Evolutionary conservation across 2,113 vertebrate genomes (phyloP), one percentile per base, ranked within the genome.

Genomic region (Nycticorax nycticorax): DNA sequence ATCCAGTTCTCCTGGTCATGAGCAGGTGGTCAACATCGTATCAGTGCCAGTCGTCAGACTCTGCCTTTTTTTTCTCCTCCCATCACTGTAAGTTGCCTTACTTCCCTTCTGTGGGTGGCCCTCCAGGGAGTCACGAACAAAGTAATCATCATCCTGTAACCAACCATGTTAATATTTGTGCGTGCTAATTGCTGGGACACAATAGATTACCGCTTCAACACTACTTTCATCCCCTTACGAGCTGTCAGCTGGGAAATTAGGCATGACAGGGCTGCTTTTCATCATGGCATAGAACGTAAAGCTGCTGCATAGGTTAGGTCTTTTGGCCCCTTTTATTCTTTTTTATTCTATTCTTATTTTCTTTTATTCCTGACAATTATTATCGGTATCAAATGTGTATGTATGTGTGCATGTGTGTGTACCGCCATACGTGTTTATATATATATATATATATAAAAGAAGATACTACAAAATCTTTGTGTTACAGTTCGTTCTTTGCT

Each of bases 131-230:
- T 82, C 79, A 41, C 32, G 80, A 93, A 74, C n/a, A 87, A 77
- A 92, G 66, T 78, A 85, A 88, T 88, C 90, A 71, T 68, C 5
- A 0, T 69, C 55, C 28, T 57, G 35, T 89, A 92, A 85, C 86
- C 43, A 92, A 20, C 87, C 81, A 23, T 59, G 63, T 62, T 94
- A 90, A 89, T 95, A 80, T 93, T 93, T 93, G 76, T 89, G 91
- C 79, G 12, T 73, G 24, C 63, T 86, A 92, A 86, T 94, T 95
- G 64, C 74, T 39, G 60, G 39, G 79, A 86, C 88, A 81, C 35
- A 39, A 37, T 68, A 77, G 78, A 80, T 88, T 85, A 86, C 75
- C 72, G 75, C 78, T 91, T 84, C 88, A 84, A 16, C 53, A 21
- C 73, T 53, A 56, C 64, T 90, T 86, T 95, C 85, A 81, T 92